Evolutionary conservation across 1,140 invertebrate species (phyloP).

Genomic region (Plodia interpunctella): DNA sequence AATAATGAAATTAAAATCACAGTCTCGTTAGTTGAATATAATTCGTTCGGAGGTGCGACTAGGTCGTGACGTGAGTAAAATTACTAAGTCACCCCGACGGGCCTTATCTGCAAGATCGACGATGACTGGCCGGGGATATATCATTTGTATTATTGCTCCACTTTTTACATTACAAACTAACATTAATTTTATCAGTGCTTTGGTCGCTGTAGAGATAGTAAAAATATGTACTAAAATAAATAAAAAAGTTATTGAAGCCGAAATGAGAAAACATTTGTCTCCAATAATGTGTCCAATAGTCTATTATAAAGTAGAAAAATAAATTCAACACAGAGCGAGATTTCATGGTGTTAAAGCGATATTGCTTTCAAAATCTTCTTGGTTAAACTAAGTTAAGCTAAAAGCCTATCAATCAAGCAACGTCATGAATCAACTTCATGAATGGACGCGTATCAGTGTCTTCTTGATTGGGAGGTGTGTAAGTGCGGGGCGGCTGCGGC

Average conservation of each 20-base stretch:
- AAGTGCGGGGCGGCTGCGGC: conserved; percentile 28
- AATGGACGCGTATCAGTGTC: conserved; percentile 57
- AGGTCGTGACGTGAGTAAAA: conserved; percentile 3
- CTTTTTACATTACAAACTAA: background rate
- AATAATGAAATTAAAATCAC: too few species aligned
- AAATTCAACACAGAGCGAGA: too few species aligned
- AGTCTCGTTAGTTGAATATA: too few species aligned
- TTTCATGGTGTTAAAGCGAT: too few species aligned
- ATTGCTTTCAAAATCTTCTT: too few species aligned
- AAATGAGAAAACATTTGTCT: too few species aligned
- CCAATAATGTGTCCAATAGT: too few species aligned
- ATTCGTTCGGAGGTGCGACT: background rate
- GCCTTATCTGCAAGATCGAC: background rate
- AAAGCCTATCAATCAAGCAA: conserved; percentile 16
- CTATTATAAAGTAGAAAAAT: too few species aligned
- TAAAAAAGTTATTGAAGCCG: too few species aligned
- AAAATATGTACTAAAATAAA: too few species aligned
- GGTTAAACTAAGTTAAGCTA: too few species aligned
- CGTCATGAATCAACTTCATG: conserved; percentile 41
- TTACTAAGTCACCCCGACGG: conserved; percentile 8
- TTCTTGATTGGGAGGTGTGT: conserved; percentile 42
- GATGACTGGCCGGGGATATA: conserved; percentile 3
- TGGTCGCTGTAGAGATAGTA: too few species aligned
- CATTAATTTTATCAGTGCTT: background rate
- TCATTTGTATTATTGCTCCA: conserved; percentile 3